Evolutionary conservation across 2,113 vertebrate species (phyloP).

Genomic region (human (Homo sapiens)): DNA sequence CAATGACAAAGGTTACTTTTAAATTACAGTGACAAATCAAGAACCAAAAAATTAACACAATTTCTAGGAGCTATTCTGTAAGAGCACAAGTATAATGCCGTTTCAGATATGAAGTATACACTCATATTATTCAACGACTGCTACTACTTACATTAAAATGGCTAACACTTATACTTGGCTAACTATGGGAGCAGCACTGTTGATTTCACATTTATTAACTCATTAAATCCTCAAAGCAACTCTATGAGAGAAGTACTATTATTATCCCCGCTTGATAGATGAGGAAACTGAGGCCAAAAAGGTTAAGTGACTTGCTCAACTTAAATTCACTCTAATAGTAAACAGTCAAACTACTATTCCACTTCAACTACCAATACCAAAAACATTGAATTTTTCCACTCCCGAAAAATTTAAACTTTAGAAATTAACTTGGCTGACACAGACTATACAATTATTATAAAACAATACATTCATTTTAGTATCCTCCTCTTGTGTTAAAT

Average conservation of each 20-base stretch:
- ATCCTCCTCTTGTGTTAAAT: not conserved
- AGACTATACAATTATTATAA: not conserved
- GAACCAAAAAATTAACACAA: conserved; percentile 16
- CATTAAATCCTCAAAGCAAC: not conserved
- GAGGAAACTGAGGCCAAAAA: conserved; percentile 36
- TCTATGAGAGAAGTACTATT: not conserved
- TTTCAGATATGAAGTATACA: not conserved
- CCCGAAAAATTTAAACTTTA: not conserved
- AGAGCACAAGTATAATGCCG: not conserved
- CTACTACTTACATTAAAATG: not conserved
- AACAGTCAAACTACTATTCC: not conserved
- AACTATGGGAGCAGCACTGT: not conserved
- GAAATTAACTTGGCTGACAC: conserved; percentile 25
- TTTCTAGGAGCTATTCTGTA: not conserved
- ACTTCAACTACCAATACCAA: conserved; percentile 15
- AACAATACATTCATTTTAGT: not conserved
- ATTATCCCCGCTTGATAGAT: conserved; percentile 1
- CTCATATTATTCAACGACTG: conserved; percentile 9
- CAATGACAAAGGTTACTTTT: conserved; percentile 31
- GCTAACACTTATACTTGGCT: not conserved
- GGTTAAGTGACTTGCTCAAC: not conserved
- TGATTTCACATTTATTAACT: not conserved
- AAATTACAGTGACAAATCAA: conserved; percentile 41
- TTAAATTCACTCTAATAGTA: not conserved
- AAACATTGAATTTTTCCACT: conserved; percentile 40